A percentile compares a stretch with the other conserved stretches of the same genome.
Evolutionary conservation across 2,888 invertebrate genomes (phyloP).

Genomic region (Ochlodes sylvanus): DNA sequence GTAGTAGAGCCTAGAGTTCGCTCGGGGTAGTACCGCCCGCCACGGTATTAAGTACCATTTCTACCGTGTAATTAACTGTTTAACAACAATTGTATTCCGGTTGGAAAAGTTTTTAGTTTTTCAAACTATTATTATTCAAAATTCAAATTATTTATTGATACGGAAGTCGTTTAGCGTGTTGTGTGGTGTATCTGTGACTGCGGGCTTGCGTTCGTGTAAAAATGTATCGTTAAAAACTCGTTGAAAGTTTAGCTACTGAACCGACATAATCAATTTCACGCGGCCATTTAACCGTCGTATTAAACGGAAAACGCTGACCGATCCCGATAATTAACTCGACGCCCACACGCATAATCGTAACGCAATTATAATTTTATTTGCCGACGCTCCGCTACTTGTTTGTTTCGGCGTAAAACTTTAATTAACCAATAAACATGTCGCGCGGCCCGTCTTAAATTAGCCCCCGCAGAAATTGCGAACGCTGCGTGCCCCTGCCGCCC

Average conservation of each 20-base stretch:
- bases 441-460: conserved; percentile 76
- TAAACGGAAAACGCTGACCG: conserved; percentile 13
- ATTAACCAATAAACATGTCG: conserved; percentile 85
- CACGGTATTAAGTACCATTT: too few species aligned
- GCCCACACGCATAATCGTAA: conserved; percentile 17
- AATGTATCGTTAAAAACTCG: conserved; percentile 8
- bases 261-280: not conserved
- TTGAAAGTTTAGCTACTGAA: not conserved
- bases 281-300: conserved; percentile 9
- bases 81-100: too few species aligned
- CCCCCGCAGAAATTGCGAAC: conserved; percentile 55
- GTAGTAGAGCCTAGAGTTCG: too few species aligned
- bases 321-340: conserved; percentile 21
- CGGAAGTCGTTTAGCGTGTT: too few species aligned
- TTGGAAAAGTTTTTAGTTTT: too few species aligned
- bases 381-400: conserved; percentile 64
- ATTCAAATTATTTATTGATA: too few species aligned
- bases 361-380: conserved; percentile 49
- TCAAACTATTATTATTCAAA: too few species aligned
- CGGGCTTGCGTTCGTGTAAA: not conserved
- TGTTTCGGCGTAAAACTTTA: conserved; percentile 83
- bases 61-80: too few species aligned
- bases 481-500: conserved; percentile 38
- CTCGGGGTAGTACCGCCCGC: too few species aligned
- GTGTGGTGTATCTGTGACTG: not conserved